phyloP scores from a whole-genome alignment of 2,797 vertebrate species.

The Aythya fuligula region DNA sequence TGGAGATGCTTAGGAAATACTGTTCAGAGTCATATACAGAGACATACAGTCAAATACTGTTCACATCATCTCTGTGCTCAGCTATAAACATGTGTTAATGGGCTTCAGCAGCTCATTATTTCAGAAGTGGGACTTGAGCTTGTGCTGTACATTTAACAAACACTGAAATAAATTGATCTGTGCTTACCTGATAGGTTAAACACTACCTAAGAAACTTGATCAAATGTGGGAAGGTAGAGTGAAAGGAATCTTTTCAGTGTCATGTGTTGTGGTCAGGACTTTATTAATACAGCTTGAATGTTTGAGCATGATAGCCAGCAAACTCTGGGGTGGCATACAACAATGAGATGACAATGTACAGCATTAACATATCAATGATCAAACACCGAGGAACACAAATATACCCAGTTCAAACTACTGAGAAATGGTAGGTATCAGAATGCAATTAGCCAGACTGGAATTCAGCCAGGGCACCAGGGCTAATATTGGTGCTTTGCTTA shows the following conservation, averaged over 20 bases:
- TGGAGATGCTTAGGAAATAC: neutral
- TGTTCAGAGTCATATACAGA: neutral
- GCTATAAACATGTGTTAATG: neutral
- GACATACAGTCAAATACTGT: too few relatives aligned
- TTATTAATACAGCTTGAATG: neutral
- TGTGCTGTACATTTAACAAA: neutral
- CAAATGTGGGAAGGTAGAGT: neutral
- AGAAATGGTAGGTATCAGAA: constrained; percentile 7
- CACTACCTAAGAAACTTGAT: neutral
- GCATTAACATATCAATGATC: neutral
- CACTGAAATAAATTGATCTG: neutral
- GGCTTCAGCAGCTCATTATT: neutral
- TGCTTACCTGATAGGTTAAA: neutral
- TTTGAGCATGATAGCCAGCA: neutral
- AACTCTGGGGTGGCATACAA: neutral
- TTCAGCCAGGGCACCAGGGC: neutral
- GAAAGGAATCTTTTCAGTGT: neutral
- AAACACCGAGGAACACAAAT: neutral
- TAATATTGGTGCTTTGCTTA: neutral
- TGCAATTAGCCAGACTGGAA: neutral
- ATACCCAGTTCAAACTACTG: neutral
- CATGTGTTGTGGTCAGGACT: neutral
- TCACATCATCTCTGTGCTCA: neutral
- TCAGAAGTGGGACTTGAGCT: neutral
- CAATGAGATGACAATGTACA: neutral